A percentile compares a stretch with the other conserved stretches of the same genome.
Evolutionary conservation across 2,888 invertebrate genomes (phyloP).

Genomic region (Scrobipalpa atriplicella): DNA sequence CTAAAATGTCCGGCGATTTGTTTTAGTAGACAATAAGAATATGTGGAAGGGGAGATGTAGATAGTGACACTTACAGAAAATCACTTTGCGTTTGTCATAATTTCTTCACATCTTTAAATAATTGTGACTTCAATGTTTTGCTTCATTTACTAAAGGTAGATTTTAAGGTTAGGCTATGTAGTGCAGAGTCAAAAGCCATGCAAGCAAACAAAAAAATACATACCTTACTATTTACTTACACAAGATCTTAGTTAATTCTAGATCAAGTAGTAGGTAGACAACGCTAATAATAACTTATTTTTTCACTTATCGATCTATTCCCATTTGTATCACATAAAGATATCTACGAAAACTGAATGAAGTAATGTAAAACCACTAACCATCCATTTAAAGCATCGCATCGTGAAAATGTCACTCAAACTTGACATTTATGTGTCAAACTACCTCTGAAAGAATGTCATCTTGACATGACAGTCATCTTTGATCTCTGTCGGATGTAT

Average conservation of each 20-base stretch:
- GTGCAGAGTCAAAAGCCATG: no score
- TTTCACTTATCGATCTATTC: no score
- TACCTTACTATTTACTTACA: no score
- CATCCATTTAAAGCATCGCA: not conserved
- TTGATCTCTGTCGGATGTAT: not conserved
- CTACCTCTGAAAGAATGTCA: not conserved
- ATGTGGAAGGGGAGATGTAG: not conserved
- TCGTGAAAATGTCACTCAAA: not conserved
- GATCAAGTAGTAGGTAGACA: no score
- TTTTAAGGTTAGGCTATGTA: no score
- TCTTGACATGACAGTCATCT: not conserved
- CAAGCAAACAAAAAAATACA: no score
- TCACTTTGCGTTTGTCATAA: conserved; percentile 1
- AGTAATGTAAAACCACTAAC: not conserved
- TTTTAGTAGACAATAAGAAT: not conserved
- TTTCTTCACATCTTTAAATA: not conserved
- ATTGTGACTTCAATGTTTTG: not conserved
- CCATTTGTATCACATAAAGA: no score
- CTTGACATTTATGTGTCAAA: not conserved
- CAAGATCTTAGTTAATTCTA: no score
- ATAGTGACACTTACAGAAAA: conserved; percentile 16
- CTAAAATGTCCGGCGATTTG: conserved; percentile 18
- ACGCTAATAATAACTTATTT: no score
- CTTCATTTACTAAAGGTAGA: not conserved
- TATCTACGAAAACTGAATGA: not conserved